Percentiles rank a stretch among this genome's conserved stretches.
Evolutionary conservation across 2,113 vertebrate species (phyloP).

Genomic region (Pseudois nayaur): DNA sequence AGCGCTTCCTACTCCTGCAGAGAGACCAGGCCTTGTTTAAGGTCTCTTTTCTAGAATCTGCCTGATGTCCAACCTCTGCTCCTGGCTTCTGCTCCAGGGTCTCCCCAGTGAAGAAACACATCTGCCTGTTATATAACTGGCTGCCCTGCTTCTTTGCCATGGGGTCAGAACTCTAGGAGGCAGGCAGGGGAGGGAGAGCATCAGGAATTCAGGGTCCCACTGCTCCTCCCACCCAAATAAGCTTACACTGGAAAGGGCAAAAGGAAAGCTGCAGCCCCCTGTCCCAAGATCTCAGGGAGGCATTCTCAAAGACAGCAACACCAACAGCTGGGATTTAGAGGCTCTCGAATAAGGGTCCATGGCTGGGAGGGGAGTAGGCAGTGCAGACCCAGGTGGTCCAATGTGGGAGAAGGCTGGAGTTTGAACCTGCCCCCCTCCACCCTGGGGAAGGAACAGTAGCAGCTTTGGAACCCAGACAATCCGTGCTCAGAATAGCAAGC

Average conservation of each 20-base stretch:
- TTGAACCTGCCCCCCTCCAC: constrained; percentile 16
- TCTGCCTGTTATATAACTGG: constrained; percentile 62
- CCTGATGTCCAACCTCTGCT: background rate
- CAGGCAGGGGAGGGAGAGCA: background rate
- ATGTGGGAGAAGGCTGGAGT: background rate
- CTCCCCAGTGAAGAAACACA: background rate
- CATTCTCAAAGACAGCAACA: background rate
- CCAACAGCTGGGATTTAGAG: background rate
- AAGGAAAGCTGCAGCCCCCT: background rate
- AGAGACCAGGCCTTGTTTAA: background rate
- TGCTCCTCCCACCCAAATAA: background rate
- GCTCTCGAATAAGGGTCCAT: background rate
- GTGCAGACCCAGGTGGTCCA: background rate
- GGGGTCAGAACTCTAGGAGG: constrained; percentile 34
- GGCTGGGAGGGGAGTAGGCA: background rate
- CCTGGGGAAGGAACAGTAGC: constrained; percentile 65
- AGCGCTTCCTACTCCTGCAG: background rate
- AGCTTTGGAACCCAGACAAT: constrained; percentile 82
- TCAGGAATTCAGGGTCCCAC: background rate
- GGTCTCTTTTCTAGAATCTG: background rate
- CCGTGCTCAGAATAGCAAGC: constrained; percentile 84
- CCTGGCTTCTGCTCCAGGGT: constrained; percentile 1
- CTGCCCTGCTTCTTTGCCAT: constrained; percentile 11
- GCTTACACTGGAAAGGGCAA: background rate
- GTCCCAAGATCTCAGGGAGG: background rate